Percentiles rank a stretch among this genome's conserved stretches.
phyloP scores from a whole-genome alignment of 2,113 vertebrate species.

The Zosterops hypoxanthus region DNA sequence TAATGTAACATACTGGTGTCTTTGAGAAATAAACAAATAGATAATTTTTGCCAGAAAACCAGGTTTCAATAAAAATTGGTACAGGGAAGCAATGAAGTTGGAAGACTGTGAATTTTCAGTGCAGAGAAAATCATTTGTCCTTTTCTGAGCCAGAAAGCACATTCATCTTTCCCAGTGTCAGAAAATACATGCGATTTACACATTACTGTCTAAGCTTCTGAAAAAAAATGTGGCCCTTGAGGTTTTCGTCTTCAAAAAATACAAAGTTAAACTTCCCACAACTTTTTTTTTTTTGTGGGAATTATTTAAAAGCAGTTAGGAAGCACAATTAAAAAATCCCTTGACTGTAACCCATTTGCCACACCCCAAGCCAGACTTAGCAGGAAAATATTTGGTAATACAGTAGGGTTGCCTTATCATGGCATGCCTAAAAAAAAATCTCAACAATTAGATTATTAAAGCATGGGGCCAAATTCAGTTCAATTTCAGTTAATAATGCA shows the following conservation, averaged over 20 bases:
- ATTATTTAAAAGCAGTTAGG: not conserved
- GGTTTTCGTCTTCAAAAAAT: conserved; percentile 18
- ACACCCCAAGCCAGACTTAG: not conserved
- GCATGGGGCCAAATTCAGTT: not conserved
- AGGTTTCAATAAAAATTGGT: not conserved
- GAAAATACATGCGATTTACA: conserved; percentile 25
- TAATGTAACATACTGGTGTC: not conserved
- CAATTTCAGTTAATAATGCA: not conserved
- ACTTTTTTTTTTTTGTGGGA: not conserved
- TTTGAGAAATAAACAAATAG: not conserved
- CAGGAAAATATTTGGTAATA: not conserved
- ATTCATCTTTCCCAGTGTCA: conserved; percentile 20
- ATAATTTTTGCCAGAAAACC: not conserved
- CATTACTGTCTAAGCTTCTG: not conserved
- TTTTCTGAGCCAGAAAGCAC: conserved; percentile 10
- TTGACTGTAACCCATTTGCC: not conserved
- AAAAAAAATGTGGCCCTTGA: conserved; percentile 14
- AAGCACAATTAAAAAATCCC: not conserved
- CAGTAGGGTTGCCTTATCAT: not conserved
- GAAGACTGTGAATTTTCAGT: not conserved
- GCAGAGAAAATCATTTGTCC: not conserved
- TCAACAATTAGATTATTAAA: not conserved
- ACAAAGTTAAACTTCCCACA: not conserved
- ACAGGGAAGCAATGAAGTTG: not conserved
- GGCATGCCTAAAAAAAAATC: not conserved